A percentile compares a stretch with the other conserved stretches of the same genome.
phyloP scores from a whole-genome alignment of 2,888 invertebrate species.

The Polylopha cassiicola region DNA sequence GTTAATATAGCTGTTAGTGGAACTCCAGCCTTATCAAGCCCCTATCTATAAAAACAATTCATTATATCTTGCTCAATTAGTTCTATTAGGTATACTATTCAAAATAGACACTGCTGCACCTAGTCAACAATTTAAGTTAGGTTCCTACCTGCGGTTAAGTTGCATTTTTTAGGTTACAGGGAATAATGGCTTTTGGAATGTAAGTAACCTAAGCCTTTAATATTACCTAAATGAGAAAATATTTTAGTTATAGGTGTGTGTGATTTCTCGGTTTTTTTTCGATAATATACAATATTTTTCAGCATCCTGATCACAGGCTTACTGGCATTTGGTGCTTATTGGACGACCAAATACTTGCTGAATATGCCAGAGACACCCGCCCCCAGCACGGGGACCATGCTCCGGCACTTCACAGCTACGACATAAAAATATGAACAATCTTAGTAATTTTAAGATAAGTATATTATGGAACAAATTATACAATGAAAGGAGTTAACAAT shows the following conservation, averaged over 20 bases:
- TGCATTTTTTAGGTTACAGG: neutral
- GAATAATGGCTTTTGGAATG: constrained; percentile 52
- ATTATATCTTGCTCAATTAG: too few relatives aligned
- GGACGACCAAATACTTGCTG: constrained; percentile 39
- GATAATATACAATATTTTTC: constrained; percentile 29
- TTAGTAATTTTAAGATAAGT: too few relatives aligned
- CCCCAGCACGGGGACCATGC: neutral
- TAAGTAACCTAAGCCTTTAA: constrained; percentile 37
- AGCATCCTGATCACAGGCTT: constrained; percentile 58
- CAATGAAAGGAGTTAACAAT: neutral
- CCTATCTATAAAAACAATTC: too few relatives aligned
- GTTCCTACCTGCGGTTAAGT: neutral
- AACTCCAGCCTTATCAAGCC: too few relatives aligned
- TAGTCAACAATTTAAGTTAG: too few relatives aligned
- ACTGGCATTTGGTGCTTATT: constrained; percentile 57
- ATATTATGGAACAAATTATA: neutral
- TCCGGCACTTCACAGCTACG: too few relatives aligned
- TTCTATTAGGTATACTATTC: too few relatives aligned
- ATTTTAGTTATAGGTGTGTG: too few relatives aligned
- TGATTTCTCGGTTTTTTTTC: too few relatives aligned
- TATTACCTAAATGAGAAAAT: too few relatives aligned
- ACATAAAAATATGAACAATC: neutral
- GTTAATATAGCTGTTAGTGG: too few relatives aligned
- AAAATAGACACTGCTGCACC: too few relatives aligned
- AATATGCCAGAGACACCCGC: constrained; percentile 23